These are phyloP conservation scores for Linnaemya tessellans DNA, from an alignment of 2,888 invertebrate genomes.

Conservation along the genomic window DNA sequence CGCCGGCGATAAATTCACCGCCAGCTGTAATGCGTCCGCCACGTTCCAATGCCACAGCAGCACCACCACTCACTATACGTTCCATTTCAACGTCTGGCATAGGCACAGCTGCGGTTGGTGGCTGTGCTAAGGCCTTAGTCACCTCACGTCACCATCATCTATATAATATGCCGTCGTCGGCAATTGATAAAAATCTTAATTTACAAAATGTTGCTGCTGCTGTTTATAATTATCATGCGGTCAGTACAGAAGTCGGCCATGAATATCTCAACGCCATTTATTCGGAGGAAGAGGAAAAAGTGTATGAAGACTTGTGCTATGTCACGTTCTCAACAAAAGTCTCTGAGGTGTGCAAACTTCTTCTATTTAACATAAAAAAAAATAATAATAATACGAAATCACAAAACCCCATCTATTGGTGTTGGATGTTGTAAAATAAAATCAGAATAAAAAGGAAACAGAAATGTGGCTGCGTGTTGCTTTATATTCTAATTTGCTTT, in stretches of 20 bases:
- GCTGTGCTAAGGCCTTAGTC: conserved; percentile 58
- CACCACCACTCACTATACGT: conserved; percentile 58
- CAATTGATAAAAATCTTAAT: conserved; percentile 76
- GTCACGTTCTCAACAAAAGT: conserved; percentile 89
- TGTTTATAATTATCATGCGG: conserved; percentile 80
- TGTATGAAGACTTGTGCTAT: conserved; percentile 95
- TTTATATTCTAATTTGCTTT: conserved; percentile 16
- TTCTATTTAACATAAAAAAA: conserved; percentile 1
- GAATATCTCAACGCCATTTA: conserved; percentile 81
- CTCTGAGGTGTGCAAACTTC: conserved; percentile 86
- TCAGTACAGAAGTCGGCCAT: conserved; percentile 78
- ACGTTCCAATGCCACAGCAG: conserved; percentile 31
- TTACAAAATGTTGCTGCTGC: conserved; percentile 81
- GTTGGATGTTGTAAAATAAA: conserved; percentile 59
- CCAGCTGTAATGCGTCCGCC: conserved; percentile 15
- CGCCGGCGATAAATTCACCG: neutral
- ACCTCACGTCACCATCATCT: conserved; percentile 58
- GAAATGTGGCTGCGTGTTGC: conserved; percentile 43
- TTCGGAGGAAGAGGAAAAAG: conserved; percentile 88
- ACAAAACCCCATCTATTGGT: conserved; percentile 40
- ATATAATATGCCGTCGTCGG: conserved; percentile 23
- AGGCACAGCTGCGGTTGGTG: conserved; percentile 11
- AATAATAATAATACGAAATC: conserved; percentile 4
- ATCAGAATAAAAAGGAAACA: conserved; percentile 14
- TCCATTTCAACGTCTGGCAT: conserved; percentile 71